These are phyloP conservation scores for Furcifer pardalis DNA, from an alignment of 2,797 vertebrate species.

Conservation along the genomic window DNA sequence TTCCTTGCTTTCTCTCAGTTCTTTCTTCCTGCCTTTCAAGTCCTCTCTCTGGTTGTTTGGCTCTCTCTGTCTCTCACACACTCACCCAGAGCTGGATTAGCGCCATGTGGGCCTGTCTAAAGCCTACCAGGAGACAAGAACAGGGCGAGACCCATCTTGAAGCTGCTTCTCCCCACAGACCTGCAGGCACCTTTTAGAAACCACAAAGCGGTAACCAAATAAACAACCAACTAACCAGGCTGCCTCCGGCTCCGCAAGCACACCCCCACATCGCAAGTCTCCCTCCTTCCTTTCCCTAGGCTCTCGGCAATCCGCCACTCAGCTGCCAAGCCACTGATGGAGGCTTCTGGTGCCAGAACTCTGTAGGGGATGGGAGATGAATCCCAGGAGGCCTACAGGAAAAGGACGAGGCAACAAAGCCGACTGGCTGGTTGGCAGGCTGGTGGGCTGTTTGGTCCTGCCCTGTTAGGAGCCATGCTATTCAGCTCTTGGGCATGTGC, in stretches of 20 bases:
- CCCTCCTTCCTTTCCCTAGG: conserved; percentile 56
- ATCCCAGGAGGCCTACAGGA: conserved; percentile 32
- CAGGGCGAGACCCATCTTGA: conserved; percentile 56
- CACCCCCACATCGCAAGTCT: conserved; percentile 50
- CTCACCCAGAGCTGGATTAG: conserved; percentile 3
- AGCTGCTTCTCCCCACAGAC: conserved; percentile 76
- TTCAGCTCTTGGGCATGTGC: conserved; percentile 20
- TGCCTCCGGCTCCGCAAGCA: conserved; percentile 57
- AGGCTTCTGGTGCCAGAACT: conserved; percentile 31
- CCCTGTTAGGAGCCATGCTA: conserved; percentile 19
- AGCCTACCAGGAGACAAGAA: conserved; percentile 46
- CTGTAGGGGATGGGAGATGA: conserved; percentile 21
- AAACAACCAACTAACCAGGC: conserved; percentile 61
- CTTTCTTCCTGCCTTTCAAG: neutral
- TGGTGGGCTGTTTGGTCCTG: conserved; percentile 21
- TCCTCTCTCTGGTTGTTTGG: neutral
- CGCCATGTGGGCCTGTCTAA: conserved; percentile 25
- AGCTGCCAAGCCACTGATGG: conserved; percentile 54
- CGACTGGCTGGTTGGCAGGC: neutral
- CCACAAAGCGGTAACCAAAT: conserved; percentile 72
- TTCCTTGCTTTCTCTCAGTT: neutral
- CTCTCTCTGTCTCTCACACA: neutral
- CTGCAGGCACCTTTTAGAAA: conserved; percentile 80
- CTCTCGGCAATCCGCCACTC: neutral
- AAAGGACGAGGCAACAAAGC: conserved; percentile 23